Evolutionary conservation across 2,113 vertebrate species (phyloP), one percentile per base, ranked within the genome.

Genomic region (Emydocephalus ijimae): DNA sequence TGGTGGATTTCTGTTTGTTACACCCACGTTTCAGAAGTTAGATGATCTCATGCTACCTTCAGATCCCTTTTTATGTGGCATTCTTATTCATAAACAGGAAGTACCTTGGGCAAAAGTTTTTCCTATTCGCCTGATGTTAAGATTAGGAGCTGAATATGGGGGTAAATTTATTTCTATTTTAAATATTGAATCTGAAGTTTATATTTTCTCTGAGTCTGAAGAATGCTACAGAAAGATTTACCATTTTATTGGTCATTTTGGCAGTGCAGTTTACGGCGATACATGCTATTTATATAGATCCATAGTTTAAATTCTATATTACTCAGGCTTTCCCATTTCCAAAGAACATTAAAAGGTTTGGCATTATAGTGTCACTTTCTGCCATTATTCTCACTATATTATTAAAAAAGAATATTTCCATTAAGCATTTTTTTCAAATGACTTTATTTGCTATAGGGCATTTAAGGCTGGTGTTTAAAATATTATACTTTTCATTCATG

Each of bases 61-160:
- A n/a, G 96, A 94, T 86, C 98, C 98, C 54, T 98, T 99, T 95
- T 97, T 99, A 89, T 99, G 88, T 94, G 99, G 99, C 14, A 94
- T 99, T 96, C 98, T 99, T 45, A 98, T 99, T 95, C 98, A 99
- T 96, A 99, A 99, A 88, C 95, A 99, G 95, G 99, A 99, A 97
- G 98, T 99, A 81, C 99, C 99, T 4, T 99, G 99, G 99, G 99
- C 98, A 91, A 99, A 99, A 93, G 99, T 99, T 92, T 99, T 99
- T 94, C 99, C 99, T 0, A 98, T 99, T 57, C 98, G 98, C 69
- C 98, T 99, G 95, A 98, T 99, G 90, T 97, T 99, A 74, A 97
- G 99, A 97, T 93, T 99, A 89, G 99, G 99, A 94, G 97, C 98
- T 57, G 98, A 99, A 95, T 98, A 98, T 94, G 98, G 95, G 34